A percentile compares a stretch with the other conserved stretches of the same genome.
phyloP scores from a whole-genome alignment of 2,113 vertebrate species.

The Dendropsophus ebraccatus region DNA sequence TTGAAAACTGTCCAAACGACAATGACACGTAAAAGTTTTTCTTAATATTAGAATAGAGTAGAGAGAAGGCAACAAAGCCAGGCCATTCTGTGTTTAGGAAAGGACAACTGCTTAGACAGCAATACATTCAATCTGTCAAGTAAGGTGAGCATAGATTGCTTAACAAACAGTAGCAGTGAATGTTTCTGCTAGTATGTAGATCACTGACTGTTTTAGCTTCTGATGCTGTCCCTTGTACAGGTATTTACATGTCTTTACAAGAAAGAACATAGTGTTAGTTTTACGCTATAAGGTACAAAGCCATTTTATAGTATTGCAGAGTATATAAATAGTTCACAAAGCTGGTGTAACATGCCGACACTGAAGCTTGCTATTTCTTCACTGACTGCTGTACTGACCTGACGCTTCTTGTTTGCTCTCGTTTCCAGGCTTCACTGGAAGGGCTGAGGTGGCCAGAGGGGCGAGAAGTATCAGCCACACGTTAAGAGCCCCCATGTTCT shows the following conservation, averaged over 20 bases:
- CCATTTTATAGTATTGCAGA: too few relatives aligned
- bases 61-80: too few relatives aligned
- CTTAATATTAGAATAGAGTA: too few relatives aligned
- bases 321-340: not conserved
- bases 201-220: not conserved
- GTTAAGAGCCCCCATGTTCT: not conserved
- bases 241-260: not conserved
- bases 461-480: conserved; percentile 1
- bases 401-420: not conserved
- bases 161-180: not conserved
- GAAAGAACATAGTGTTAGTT: not conserved
- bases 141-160: not conserved
- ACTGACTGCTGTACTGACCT: conserved; percentile 10
- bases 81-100: too few relatives aligned
- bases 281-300: not conserved
- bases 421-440: conserved; percentile 11
- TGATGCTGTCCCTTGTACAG: not conserved
- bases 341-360: not conserved
- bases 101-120: not conserved
- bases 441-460: not conserved
- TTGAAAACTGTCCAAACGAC: too few relatives aligned
- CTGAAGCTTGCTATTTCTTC: not conserved
- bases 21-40: too few relatives aligned
- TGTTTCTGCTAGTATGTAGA: not conserved
- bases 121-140: not conserved